phyloP scores from a whole-genome alignment of 1,140 invertebrate genomes.

The Lutraria rhynchaena region DNA sequence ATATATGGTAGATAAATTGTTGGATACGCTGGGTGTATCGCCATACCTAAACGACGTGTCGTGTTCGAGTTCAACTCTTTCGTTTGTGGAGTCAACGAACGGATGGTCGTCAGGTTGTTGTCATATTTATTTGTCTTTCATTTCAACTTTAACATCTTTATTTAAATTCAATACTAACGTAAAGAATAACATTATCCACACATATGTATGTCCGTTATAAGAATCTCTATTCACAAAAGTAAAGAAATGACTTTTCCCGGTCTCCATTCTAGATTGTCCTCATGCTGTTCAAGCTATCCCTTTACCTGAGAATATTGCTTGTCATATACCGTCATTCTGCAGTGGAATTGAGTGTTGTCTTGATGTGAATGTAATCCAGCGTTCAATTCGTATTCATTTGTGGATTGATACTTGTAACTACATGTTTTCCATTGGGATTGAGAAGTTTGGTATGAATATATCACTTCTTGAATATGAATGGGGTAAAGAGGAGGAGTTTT shows the following conservation, averaged over 20 bases:
- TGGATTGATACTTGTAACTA: slow-evolving; percentile 10
- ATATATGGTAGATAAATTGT: background rate
- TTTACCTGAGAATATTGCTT: slow-evolving; percentile 11
- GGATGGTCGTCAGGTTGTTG: slow-evolving; percentile 4
- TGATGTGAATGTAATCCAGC: background rate
- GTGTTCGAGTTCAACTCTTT: background rate
- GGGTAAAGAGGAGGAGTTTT: slow-evolving; percentile 1
- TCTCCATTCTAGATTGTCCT: slow-evolving; percentile 39
- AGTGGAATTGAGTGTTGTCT: slow-evolving; percentile 36
- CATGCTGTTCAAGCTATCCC: background rate
- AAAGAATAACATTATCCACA: background rate
- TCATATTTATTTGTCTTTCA: no score
- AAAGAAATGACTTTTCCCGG: no score
- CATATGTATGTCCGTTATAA: background rate
- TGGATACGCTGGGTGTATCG: background rate
- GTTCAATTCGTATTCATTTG: background rate
- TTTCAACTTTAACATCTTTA: no score
- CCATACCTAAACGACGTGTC: background rate
- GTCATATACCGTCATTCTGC: slow-evolving; percentile 26
- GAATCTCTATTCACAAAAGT: no score
- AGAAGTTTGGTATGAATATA: slow-evolving; percentile 3
- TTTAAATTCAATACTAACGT: no score
- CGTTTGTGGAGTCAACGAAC: background rate
- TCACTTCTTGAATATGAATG: slow-evolving; percentile 28
- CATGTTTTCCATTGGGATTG: background rate